These are phyloP conservation scores for Chrysomela aeneicollis DNA, from an alignment of 2,888 invertebrate species.

Conservation along the genomic window DNA sequence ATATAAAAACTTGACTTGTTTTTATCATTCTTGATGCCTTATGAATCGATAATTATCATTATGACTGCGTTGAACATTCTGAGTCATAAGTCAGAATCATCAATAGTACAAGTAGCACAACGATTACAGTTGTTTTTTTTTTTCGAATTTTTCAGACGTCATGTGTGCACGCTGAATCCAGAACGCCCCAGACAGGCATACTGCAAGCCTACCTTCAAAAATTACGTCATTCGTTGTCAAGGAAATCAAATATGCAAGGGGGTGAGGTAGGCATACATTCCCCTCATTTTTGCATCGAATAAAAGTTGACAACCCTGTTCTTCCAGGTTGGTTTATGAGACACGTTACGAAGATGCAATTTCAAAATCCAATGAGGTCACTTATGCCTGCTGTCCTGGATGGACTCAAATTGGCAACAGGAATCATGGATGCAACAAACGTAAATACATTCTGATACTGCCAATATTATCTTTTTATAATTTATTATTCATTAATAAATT, in stretches of 20 bases:
- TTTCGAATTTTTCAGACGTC: slow-evolving; percentile 59
- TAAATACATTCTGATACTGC: no score
- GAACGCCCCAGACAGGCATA: slow-evolving; percentile 64
- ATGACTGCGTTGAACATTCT: no score
- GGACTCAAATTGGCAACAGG: slow-evolving; percentile 65
- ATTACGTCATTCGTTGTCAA: slow-evolving; percentile 63
- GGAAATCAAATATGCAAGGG: slow-evolving; percentile 65
- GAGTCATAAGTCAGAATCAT: no score
- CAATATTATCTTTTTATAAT: no score
- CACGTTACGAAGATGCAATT: slow-evolving; percentile 63
- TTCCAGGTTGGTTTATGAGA: slow-evolving; percentile 64
- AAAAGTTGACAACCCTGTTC: background rate
- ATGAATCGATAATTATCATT: no score
- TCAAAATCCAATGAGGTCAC: slow-evolving; percentile 61
- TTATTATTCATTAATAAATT: no score
- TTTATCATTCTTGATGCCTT: no score
- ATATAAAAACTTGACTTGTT: no score
- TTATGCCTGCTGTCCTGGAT: slow-evolving; percentile 69
- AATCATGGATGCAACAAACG: slow-evolving; percentile 71
- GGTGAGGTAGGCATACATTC: slow-evolving; percentile 55
- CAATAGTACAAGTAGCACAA: no score
- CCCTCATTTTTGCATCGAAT: background rate
- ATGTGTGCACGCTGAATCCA: slow-evolving; percentile 64
- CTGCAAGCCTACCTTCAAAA: slow-evolving; percentile 65
- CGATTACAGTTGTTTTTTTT: no score